Evolutionary conservation across 35 echinoderm and acorn worm species (phyloP).

Genomic region (Ophioderma brevispina): DNA sequence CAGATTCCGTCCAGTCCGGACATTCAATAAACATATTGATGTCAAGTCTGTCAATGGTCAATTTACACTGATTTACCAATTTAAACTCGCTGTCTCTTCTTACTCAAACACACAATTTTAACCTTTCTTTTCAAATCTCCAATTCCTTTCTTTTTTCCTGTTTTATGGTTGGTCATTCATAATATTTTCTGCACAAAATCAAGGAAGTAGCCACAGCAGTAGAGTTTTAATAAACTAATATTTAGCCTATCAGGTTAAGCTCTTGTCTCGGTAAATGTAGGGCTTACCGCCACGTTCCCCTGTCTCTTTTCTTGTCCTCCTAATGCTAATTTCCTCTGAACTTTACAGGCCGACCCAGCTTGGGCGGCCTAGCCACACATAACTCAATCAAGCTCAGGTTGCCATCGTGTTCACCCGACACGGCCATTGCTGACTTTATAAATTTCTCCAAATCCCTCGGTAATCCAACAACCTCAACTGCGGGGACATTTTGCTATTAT

Average conservation of each 20-base stretch:
- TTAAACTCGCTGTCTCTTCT: neutral
- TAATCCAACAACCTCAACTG: too few species aligned
- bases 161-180: too few species aligned
- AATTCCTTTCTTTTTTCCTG: too few species aligned
- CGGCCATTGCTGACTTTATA: neutral
- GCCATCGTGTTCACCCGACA: neutral
- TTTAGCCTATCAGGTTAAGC: neutral
- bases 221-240: neutral
- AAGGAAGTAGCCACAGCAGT: neutral
- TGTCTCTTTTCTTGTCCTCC: neutral
- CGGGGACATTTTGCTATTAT: too few species aligned
- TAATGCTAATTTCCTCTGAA: constrained; percentile 9
- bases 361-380: neutral
- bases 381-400: neutral
- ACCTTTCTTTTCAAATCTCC: too few species aligned
- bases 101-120: too few species aligned
- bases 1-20: neutral
- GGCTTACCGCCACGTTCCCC: neutral
- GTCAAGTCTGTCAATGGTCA: neutral
- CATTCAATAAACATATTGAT: constrained; percentile 15
- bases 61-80: constrained; percentile 1
- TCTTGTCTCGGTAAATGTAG: neutral
- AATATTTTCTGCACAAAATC: neutral
- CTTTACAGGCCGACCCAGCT: neutral
- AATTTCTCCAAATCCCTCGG: neutral